Conservation (phyloP, 1,140 invertebrate genomes). For the Euborellia annulipes region DNA sequence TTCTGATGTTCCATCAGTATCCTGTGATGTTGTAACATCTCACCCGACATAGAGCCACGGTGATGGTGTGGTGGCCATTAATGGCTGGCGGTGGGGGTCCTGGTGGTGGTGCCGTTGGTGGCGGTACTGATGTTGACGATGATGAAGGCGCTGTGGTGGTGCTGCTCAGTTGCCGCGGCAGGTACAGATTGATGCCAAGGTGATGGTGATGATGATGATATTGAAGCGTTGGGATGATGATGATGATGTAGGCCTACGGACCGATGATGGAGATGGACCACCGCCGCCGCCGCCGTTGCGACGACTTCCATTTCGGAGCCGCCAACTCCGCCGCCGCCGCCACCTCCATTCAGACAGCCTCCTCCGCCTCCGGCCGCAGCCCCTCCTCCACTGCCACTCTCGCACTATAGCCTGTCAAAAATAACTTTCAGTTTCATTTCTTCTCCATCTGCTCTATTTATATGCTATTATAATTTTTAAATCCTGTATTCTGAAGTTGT, state of each 20-base stretch:
- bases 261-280: too few species aligned
- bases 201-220: too few species aligned
- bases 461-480: too few species aligned
- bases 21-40: conserved; percentile 21
- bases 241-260: too few species aligned
- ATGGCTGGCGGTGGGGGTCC: conserved; percentile 10
- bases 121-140: neutral
- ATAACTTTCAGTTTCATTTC: too few species aligned
- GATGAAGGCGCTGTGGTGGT: neutral
- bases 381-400: conserved; percentile 32
- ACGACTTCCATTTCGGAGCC: neutral
- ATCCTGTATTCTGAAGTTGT: too few species aligned
- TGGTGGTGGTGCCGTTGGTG: conserved; percentile 10
- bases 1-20: conserved; percentile 16
- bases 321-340: too few species aligned
- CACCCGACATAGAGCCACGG: conserved; percentile 21
- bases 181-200: too few species aligned
- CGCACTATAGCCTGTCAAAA: too few species aligned
- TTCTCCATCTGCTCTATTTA: too few species aligned
- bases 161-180: too few species aligned
- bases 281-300: neutral
- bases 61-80: conserved; percentile 17
- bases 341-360: conserved; percentile 12
- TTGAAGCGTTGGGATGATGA: too few species aligned
- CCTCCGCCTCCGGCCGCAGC: conserved; percentile 15